Base-by-base conservation (phyloP, 2,797 vertebrate species). In the Microctenopoma lineatum region DNA sequence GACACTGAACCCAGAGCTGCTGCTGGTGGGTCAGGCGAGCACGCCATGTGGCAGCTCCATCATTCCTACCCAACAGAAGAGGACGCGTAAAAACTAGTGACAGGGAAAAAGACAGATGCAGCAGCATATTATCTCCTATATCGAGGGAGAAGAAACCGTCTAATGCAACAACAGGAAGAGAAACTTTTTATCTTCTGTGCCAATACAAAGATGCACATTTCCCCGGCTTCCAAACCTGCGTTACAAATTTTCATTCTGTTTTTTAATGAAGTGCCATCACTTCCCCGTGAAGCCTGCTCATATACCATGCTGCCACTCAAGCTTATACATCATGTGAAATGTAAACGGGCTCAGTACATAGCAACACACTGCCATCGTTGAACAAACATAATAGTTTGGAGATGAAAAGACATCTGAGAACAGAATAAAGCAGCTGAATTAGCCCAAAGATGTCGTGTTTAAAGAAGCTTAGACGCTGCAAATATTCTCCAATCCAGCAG, bases 391-490 rank as follows among this genome's bases (percentile, higher is more conserved):
- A 53, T 61, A 62, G 68, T 79, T 67, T 78, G 68, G 64, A 78
- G 77, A 83, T 57, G 73, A 56, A 78, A 74, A 79, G 63, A 69
- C 77, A 41, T 83, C 75, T 69, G 78, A 76, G 52, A 60, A 44
- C 27, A 69, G 71, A 72, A 70, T 55, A 46, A 79, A 84, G 69
- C 41, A 12, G 52, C 69, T 4, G 70, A 82, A 67, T 80, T 79
- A 78, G 55, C 58, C 73, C 56, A 58, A 85, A 88, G 75, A 87
- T 88, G 84, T 67, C 10, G 53, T 88, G 82, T 90, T 85, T 79
- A 57, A 69, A 74, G 78, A 82, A 74, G 77, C 60, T 83, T 59
- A 80, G 51, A 72, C 0, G 12, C 66, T 46, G 77, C 55, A 68
- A 57, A 81, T 75, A 71, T 72, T 73, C 67, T 61, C 9, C 2